Conservation (phyloP, 2,888 invertebrate genomes). For the Sinotaia quadrata region DNA sequence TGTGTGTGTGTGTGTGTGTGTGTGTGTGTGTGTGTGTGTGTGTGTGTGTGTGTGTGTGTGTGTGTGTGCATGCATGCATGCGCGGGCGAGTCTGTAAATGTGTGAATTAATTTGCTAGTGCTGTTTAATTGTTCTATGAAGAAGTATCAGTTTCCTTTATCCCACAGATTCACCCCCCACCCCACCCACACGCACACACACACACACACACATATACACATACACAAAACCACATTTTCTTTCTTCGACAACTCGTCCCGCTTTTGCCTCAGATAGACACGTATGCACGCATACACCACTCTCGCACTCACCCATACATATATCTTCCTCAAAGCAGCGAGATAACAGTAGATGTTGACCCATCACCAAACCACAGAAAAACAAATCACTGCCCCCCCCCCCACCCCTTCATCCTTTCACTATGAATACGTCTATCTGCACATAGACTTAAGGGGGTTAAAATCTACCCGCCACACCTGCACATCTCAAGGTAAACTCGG, state of each 20-base stretch:
- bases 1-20: background rate
- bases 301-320: background rate
- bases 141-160: no score
- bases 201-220: slow-evolving; percentile 15
- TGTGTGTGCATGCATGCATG: background rate
- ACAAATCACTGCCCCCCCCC: no score
- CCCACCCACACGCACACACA: background rate
- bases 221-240: no score
- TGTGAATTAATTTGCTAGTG: background rate
- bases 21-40: background rate
- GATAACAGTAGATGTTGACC: no score
- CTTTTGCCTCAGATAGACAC: no score
- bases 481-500: no score
- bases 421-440: no score
- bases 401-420: no score
- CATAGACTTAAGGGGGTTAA: no score
- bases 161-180: background rate
- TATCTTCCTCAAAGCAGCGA: background rate
- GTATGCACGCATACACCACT: background rate
- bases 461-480: no score
- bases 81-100: background rate
- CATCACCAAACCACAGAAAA: no score
- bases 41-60: background rate
- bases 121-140: background rate
- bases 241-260: no score